Base-by-base conservation (phyloP, 1,140 invertebrate genomes). In the Leptopilina boulardi region DNA sequence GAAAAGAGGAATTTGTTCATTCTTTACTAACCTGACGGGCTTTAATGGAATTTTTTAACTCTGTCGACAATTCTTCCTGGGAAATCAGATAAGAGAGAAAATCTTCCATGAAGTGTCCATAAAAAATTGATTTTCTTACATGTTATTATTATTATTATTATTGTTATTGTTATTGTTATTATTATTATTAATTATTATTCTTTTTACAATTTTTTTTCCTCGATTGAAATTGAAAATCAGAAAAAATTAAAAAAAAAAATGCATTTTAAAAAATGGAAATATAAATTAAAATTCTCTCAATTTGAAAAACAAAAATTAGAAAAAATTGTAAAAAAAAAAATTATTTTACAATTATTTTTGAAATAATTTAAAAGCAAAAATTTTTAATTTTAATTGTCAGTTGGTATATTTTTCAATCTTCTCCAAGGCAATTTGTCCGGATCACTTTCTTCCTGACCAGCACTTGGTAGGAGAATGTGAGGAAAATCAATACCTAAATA, bases 21-120 rank as follows among this genome's bases (percentile, higher is more conserved):
- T 84, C 84, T 82, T 88, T 88, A 89, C 87, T 89, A 88, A 88
- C 87, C 86, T 88, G 86, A 83, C 82, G 76, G 73, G 82, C 79
- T 85, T 84, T 85, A 84, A 88, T 84, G 81, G 77, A 83, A 84
- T 87, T 89, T 87, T 88, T 87, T 85, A 87, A 86, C 80, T 86
- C 85, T 83, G 86, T 72, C 82, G 85, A 86, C 82, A 83, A 84
- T 81, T 87, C 86, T 87, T 89, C 86, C 87, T 88, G 85, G 76
- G 83, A 82, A 87, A 88, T 85, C 85, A 86, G 86, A 66, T 82
- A 88, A 83, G 83, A 81, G 81, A 84, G 82, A 85, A 83, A 81
- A 88, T 87, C 87, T 87, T 88, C 84, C 83, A 87, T 87, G 85
- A 87, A 84, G 84, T 51, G 71, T 79, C 76, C 66, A 66, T 23